These are phyloP conservation scores for Pseudorhombus dupliciocellatus DNA, from an alignment of 2,113 vertebrate species.

Conservation along the genomic window DNA sequence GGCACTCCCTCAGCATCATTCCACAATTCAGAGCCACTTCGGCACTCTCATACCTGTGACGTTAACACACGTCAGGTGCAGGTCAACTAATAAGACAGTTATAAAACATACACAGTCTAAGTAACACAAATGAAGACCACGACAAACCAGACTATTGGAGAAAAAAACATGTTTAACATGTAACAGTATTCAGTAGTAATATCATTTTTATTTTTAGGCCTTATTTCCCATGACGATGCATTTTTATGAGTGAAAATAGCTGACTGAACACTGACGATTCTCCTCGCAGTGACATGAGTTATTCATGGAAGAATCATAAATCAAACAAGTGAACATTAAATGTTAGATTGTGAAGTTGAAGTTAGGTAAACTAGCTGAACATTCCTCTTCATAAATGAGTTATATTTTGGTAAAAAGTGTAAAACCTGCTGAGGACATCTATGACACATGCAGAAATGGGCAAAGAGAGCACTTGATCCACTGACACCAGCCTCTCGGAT, in stretches of 20 bases:
- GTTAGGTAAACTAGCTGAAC: constrained; percentile 7
- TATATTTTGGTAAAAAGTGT: not conserved
- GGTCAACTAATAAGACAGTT: not conserved
- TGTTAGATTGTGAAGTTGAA: constrained; percentile 20
- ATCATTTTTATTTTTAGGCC: not conserved
- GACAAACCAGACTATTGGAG: not conserved
- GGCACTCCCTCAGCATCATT: constrained; percentile 85
- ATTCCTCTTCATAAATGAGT: constrained; percentile 9
- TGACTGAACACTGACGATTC: not conserved
- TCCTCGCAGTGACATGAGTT: not conserved
- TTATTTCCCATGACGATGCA: not conserved
- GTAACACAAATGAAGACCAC: not conserved
- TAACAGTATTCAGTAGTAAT: constrained; percentile 4
- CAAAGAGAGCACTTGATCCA: constrained; percentile 6
- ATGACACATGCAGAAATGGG: not conserved
- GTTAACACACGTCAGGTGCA: constrained; percentile 27
- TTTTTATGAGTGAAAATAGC: not conserved
- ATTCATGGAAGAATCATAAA: not conserved
- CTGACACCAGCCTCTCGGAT: not conserved
- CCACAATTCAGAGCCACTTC: constrained; percentile 86
- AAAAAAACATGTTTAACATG: not conserved
- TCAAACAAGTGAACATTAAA: constrained; percentile 3
- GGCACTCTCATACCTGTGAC: constrained; percentile 80
- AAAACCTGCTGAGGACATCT: not conserved
- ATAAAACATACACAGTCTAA: not conserved